phyloP scores from a whole-genome alignment of 1,140 invertebrate species.

The Acromyrmex charruanus region DNA sequence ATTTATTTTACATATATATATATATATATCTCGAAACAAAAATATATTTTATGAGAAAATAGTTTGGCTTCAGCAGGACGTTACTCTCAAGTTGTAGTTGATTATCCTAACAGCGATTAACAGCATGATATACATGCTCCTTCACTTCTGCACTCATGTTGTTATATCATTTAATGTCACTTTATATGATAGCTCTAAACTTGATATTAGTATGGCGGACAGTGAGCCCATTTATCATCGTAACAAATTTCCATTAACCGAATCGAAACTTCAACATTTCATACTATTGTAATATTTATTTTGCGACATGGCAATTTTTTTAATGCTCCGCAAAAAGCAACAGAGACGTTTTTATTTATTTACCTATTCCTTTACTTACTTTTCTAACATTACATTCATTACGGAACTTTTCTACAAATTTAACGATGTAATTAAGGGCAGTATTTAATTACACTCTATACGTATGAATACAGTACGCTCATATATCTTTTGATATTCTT shows the following conservation, averaged over 20 bases:
- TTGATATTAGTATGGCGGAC: constrained; percentile 45
- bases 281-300: constrained; percentile 1
- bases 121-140: constrained; percentile 47
- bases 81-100: constrained; percentile 43
- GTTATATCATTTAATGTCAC: constrained; percentile 56
- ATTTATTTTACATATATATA: neutral
- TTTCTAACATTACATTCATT: neutral
- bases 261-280: constrained; percentile 26
- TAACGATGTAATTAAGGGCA: neutral
- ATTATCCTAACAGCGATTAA: constrained; percentile 51
- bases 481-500: neutral
- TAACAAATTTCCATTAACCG: constrained; percentile 45
- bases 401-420: neutral
- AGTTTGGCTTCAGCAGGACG: neutral
- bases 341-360: neutral
- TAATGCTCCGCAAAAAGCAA: neutral
- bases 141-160: constrained; percentile 44
- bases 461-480: neutral
- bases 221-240: constrained; percentile 51
- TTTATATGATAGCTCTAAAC: constrained; percentile 40
- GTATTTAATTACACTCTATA: neutral
- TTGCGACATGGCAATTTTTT: neutral
- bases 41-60: neutral
- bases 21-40: no score
- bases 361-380: neutral